Evolutionary conservation across 2,888 invertebrate species (phyloP), one percentile per base, ranked within the genome.

Genomic region (Ormyrus nitidulus): DNA sequence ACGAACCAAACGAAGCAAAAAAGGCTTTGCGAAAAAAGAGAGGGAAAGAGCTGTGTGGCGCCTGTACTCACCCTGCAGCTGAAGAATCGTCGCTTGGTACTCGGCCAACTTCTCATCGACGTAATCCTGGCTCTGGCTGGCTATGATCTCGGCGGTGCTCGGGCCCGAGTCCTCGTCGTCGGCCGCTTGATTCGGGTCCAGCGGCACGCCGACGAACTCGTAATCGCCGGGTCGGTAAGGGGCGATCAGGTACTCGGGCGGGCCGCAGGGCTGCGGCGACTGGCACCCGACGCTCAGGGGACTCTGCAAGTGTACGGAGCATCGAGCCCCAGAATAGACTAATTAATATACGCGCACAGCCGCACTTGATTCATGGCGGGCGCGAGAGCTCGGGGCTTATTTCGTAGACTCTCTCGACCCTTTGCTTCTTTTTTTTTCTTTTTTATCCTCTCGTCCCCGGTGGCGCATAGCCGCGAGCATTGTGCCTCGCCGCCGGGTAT

Each of bases 51-150:
- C 19, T 19, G 13, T 13, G 13, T 13, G 34, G 34, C 34, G 34
- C 34, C 34, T 34, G 61, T 6, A 87, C 87, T 88, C 79, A 89
- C 90, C 89, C 94, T 97, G 97, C 87, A 97, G 92, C 89, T 96
- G 94, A 88, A 95, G 95, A 91, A 98, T 98, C 53, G 97, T 97
- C 83, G 96, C 95, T 91, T 97, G 97, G 91, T 97, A 98, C 92
- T 98, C 97, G 72, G 97, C 96, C 87, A 98, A 93, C 91, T 96
- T 96, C 91, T 98, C 98, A 90, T 98, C 98, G 84, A 98, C 94
- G 91, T 97, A 98, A 91, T 98, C 97, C 92, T 98, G 97, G 81
- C 96, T 96, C 91, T 98, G 98, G 90, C 95, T 96, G 82, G 97
- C 97, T 86, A 97, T 97, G 86, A 97, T 97, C 91, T 97, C 97